phyloP scores from a whole-genome alignment of 2,888 invertebrate species.

The Megalurothrips usitatus region DNA sequence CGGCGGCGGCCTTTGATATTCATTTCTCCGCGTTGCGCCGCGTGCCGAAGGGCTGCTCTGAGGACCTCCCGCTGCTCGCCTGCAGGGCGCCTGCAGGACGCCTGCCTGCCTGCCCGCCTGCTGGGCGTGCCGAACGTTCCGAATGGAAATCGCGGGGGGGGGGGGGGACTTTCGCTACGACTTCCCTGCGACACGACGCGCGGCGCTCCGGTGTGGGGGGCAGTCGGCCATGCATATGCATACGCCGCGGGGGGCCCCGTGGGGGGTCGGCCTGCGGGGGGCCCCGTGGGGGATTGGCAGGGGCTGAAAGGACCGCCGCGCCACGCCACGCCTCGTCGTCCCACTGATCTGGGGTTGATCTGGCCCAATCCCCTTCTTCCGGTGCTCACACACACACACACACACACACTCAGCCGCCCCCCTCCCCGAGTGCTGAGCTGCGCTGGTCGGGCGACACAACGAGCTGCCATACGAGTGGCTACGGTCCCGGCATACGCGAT shows the following conservation, averaged over 20 bases:
- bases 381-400: background rate
- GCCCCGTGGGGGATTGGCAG: too few species aligned
- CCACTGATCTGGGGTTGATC: background rate
- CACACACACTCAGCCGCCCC: too few species aligned
- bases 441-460: background rate
- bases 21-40: background rate
- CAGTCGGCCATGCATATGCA: background rate
- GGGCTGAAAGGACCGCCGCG: too few species aligned
- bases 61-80: too few species aligned
- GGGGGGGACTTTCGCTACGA: background rate
- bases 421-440: too few species aligned
- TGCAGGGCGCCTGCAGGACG: too few species aligned
- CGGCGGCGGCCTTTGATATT: background rate
- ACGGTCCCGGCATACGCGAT: background rate
- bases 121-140: background rate
- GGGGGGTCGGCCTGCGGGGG: too few species aligned
- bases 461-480: background rate
- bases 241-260: background rate
- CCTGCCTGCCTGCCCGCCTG: too few species aligned
- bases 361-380: constrained; percentile 2
- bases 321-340: too few species aligned
- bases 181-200: background rate
- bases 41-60: too few species aligned
- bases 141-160: background rate
- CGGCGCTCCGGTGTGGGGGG: background rate